Conservation (phyloP, 2,113 vertebrate species). For the Pygoscelis antarcticus region DNA sequence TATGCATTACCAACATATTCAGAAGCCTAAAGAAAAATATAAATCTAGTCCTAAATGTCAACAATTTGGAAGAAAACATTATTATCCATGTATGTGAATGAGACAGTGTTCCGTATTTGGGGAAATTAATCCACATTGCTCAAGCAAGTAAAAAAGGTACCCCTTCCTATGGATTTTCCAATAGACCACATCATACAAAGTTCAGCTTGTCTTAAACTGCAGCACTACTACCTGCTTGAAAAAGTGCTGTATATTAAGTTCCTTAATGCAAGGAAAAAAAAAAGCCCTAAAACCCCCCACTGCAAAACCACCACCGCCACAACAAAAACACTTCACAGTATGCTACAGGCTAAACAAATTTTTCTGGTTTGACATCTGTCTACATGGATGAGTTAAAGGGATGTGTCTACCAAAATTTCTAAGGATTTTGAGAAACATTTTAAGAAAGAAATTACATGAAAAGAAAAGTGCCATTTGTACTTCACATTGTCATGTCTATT, state of each 20-base stretch:
- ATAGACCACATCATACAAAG: not conserved
- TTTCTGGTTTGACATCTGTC: not conserved
- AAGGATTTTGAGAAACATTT: not conserved
- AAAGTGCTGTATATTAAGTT: not conserved
- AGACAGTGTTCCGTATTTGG: not conserved
- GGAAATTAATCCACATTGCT: not conserved
- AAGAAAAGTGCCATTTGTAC: not conserved
- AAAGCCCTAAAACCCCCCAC: accelerated
- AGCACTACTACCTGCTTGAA: not conserved
- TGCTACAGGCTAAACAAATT: not conserved
- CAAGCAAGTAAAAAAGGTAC: not conserved
- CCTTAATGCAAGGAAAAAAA: not conserved
- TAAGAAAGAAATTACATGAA: not conserved
- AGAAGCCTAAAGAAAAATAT: not conserved
- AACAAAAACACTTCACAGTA: not conserved
- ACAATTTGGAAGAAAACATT: not conserved
- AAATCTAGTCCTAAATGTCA: not conserved
- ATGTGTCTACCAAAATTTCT: not conserved
- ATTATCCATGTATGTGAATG: not conserved
- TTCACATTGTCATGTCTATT: not conserved
- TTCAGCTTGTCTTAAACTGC: not conserved
- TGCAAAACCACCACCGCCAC: not conserved
- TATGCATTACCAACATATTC: not conserved
- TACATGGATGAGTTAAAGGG: not conserved
- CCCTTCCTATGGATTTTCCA: not conserved